Conservation (phyloP, 2,113 vertebrate species). For the Aphyosemion australe region DNA sequence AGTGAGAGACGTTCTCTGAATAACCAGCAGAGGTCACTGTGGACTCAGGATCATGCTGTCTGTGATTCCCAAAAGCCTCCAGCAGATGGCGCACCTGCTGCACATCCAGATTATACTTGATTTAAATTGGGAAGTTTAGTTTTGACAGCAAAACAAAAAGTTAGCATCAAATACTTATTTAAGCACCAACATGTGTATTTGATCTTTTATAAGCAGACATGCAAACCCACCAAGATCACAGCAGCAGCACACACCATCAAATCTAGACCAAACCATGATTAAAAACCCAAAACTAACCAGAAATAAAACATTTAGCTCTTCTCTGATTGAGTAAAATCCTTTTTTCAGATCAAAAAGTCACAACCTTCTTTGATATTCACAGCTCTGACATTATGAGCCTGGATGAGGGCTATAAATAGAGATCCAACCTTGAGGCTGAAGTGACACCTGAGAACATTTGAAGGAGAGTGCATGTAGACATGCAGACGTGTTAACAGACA, state of each 20-base stretch:
- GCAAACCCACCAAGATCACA: constrained; percentile 26
- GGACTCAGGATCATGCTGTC: not conserved
- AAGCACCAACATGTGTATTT: constrained; percentile 16
- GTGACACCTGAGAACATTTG: constrained; percentile 31
- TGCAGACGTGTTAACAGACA: constrained; percentile 19
- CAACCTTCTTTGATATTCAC: not conserved
- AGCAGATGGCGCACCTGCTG: constrained; percentile 32
- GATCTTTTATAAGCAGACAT: constrained; percentile 26
- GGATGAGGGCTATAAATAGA: constrained; percentile 2
- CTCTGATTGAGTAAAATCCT: not conserved
- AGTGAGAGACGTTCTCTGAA: too few relatives aligned
- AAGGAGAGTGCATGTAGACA: not conserved
- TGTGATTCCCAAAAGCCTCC: constrained; percentile 3
- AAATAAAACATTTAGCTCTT: constrained; percentile 9
- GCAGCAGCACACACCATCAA: constrained; percentile 17
- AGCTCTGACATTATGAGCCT: constrained; percentile 4
- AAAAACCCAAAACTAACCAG: constrained; percentile 15
- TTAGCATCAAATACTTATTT: constrained; percentile 10
- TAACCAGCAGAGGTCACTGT: constrained; percentile 53
- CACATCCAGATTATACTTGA: not conserved
- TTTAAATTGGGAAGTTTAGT: constrained; percentile 1
- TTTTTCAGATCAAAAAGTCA: not conserved
- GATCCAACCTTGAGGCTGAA: constrained; percentile 27
- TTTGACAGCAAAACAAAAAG: not conserved
- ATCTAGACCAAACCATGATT: constrained; percentile 21